A percentile compares a stretch with the other conserved stretches of the same genome.
phyloP scores from a whole-genome alignment of 2,113 vertebrate genomes.

The Okapia johnstoni region DNA sequence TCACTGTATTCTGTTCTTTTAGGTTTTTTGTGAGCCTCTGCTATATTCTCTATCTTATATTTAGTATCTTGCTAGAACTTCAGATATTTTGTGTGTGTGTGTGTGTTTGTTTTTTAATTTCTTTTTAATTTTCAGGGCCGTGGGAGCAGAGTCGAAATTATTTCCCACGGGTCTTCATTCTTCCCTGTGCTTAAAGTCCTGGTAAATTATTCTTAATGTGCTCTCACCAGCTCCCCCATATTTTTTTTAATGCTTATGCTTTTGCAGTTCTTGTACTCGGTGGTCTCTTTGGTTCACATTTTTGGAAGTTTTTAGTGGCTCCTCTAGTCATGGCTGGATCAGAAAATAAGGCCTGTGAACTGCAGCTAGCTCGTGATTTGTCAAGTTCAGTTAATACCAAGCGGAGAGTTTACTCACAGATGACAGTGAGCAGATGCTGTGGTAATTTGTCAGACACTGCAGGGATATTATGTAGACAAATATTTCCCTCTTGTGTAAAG shows the following conservation, averaged over 20 bases:
- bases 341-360: constrained; percentile 2
- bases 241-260: background rate
- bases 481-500: constrained; percentile 32
- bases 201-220: background rate
- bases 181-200: background rate
- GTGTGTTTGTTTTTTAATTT: background rate
- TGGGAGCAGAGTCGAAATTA: background rate
- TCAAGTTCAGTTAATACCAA: constrained; percentile 26
- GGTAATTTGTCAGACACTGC: constrained; percentile 1
- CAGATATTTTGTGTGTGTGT: background rate
- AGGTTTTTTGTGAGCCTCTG: background rate
- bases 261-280: background rate
- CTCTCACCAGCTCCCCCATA: background rate
- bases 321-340: background rate
- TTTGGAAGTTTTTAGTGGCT: background rate
- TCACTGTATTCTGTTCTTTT: background rate
- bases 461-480: constrained; percentile 18
- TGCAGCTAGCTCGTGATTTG: background rate
- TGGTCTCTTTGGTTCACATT: background rate
- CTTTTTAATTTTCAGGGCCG: background rate
- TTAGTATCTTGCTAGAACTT: background rate
- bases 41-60: background rate
- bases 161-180: background rate
- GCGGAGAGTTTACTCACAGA: constrained; percentile 3
- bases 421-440: constrained; percentile 7